phyloP scores from a whole-genome alignment of 2,113 vertebrate species.

The Blennius ocellaris region DNA sequence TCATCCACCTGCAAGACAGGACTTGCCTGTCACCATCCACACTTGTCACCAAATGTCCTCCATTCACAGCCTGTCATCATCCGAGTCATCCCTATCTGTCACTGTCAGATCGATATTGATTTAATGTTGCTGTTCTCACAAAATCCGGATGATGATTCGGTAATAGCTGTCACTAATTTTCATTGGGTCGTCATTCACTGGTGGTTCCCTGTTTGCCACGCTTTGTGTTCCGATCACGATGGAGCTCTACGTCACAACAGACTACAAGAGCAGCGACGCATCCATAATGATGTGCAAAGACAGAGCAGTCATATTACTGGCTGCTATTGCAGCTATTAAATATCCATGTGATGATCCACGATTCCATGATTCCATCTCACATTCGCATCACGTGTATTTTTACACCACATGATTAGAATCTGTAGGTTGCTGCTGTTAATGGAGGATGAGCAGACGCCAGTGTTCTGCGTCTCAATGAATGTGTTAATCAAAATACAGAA shows the following conservation, averaged over 20 bases:
- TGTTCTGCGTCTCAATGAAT: constrained; percentile 12
- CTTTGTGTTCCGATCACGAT: constrained; percentile 44
- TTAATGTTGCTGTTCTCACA: constrained; percentile 38
- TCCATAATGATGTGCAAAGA: constrained; percentile 24
- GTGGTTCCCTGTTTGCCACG: constrained; percentile 11
- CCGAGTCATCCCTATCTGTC: constrained; percentile 31
- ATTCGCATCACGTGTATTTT: neutral
- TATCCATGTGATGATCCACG: too few species aligned
- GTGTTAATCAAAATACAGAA: constrained; percentile 37
- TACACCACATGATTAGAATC: neutral
- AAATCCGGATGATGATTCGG: constrained; percentile 38
- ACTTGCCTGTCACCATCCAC: constrained; percentile 8
- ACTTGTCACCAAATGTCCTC: constrained; percentile 38
- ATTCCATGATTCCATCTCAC: neutral
- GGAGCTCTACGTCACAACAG: constrained; percentile 36
- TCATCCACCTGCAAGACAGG: constrained; percentile 49
- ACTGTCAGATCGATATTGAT: constrained; percentile 45
- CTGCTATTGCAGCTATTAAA: constrained; percentile 11
- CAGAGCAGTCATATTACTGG: constrained; percentile 6
- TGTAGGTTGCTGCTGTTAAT: neutral
- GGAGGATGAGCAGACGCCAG: neutral
- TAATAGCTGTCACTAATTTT: constrained; percentile 57
- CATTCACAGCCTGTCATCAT: constrained; percentile 40
- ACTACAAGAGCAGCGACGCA: constrained; percentile 9
- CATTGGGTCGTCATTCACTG: constrained; percentile 50